Evolutionary conservation across 2,888 invertebrate species (phyloP), one percentile per base, ranked within the genome.

Genomic region (Pachymerium ferrugineum): DNA sequence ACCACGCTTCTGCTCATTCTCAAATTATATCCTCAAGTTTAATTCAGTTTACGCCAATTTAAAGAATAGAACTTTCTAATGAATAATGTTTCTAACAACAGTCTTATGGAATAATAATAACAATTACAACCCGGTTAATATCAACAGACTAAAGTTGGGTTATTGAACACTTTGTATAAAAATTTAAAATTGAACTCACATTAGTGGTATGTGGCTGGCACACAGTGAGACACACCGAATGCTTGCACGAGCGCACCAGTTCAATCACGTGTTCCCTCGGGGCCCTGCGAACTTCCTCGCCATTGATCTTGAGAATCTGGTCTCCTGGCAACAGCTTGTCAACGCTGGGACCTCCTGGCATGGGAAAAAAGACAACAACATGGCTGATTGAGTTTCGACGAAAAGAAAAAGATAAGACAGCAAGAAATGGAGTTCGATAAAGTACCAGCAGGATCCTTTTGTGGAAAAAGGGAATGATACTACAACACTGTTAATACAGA

Each of bases 241-340:
- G 87, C 33, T 89, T 85, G 82, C 93, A 93, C 0, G 93, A 90
- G 38, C 94, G 87, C 38, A 95, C 93, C 78, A 94, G 86, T 42
- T 92, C 89, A 78, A 95, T 94, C 68, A 94, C 94, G 82, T 92
- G 92, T 82, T 94, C 94, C 33, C 94, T 85, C 0, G 93, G 92
- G 1, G 93, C 91, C 70, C 87, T 84, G 81, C 90, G 89, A 12
- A 96, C 95, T 81, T 95, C 94, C 82, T 94, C 93, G 0, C 92
- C 94, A 82, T 96, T 94, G 70, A 96, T 94, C 78, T 89, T 88
- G 38, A 94, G 86, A 79, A 96, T 93, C 83, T 94, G 93, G 82
- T 96, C 96, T 4, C 94, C 94, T 0, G 95, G 93, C 80, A 92
- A 88, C 76, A 96, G 84, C 87, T 93, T 92, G 74, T 91, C 90